Evolutionary conservation across 2,888 invertebrate species (phyloP).

Genomic region (Anagyrus pseudococci): DNA sequence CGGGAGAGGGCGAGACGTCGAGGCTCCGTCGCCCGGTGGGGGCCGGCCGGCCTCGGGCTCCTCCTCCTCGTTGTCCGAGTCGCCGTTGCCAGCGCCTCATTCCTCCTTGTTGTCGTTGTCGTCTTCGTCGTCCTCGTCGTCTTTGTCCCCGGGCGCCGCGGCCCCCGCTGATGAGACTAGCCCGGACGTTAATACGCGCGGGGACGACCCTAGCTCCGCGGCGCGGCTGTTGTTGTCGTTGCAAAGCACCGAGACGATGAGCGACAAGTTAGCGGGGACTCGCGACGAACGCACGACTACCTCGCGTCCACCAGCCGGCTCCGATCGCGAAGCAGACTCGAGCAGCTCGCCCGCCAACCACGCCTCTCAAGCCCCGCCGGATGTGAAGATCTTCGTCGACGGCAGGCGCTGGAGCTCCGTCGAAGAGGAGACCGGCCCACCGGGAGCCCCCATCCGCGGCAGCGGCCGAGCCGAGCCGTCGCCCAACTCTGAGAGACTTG

Average conservation of each 20-base stretch:
- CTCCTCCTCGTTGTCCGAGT: neutral
- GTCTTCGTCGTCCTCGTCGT: conserved; percentile 37
- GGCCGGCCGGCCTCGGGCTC: too few relatives aligned
- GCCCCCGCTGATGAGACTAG: too few relatives aligned
- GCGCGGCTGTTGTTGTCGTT: conserved; percentile 28
- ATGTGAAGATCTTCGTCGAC: conserved; percentile 38
- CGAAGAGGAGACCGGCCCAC: conserved; percentile 19
- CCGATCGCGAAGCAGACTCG: conserved; percentile 1
- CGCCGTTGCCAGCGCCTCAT: neutral
- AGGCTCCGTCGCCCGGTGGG: neutral
- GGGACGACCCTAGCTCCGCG: too few relatives aligned
- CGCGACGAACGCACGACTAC: conserved; percentile 5
- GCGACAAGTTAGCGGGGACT: conserved; percentile 36
- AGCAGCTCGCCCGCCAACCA: conserved; percentile 16
- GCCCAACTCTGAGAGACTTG: conserved; percentile 37
- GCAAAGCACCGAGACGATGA: conserved; percentile 34
- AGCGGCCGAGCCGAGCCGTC: conserved; percentile 4
- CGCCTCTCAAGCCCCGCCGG: too few relatives aligned
- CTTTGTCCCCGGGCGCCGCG: conserved; percentile 21
- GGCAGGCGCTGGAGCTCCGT: conserved; percentile 28
- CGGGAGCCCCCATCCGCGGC: conserved; percentile 4
- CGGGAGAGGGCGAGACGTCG: neutral
- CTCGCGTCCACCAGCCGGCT: conserved; percentile 22
- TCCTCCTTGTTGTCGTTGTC: conserved; percentile 1
- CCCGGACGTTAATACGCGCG: too few relatives aligned